A percentile compares a stretch with the other conserved stretches of the same genome.
These are phyloP conservation scores for Buphagus erythrorhynchus DNA, from an alignment of 2,797 vertebrate species.

Conservation along the genomic window DNA sequence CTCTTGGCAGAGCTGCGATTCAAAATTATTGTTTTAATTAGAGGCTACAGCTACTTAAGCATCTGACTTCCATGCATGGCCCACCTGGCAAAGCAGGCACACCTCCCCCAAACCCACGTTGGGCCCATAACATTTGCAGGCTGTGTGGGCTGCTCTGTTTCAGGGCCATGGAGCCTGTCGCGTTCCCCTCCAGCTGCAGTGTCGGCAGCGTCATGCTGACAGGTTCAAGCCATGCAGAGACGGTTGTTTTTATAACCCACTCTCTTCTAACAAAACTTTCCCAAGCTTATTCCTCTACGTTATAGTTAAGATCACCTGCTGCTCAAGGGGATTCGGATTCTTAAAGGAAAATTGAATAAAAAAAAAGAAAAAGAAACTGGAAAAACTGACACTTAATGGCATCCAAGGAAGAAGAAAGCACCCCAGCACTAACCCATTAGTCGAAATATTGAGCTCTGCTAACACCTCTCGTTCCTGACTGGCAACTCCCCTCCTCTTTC, in stretches of 20 bases:
- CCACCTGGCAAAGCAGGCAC: conserved; percentile 20
- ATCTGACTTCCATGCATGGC: background rate
- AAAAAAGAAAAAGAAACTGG: background rate
- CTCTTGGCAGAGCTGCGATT: background rate
- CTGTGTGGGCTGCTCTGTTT: conserved; percentile 49
- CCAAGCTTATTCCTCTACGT: conserved; percentile 25
- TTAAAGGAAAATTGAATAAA: background rate
- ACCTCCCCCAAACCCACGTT: background rate
- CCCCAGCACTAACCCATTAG: background rate
- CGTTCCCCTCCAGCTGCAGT: background rate
- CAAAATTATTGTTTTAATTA: background rate
- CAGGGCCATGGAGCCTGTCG: background rate
- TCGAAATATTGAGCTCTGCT: background rate
- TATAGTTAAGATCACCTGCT: conserved; percentile 28
- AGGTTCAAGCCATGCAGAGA: conserved; percentile 35
- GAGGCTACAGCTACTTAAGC: background rate
- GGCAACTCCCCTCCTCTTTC: background rate
- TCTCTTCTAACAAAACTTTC: conserved; percentile 61
- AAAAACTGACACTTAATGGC: background rate
- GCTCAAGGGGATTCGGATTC: background rate
- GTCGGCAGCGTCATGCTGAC: conserved; percentile 15
- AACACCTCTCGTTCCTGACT: background rate
- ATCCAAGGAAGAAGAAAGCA: background rate
- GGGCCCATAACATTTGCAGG: background rate
- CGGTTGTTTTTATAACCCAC: conserved; percentile 49